Evolutionary conservation across 1,140 invertebrate species (phyloP).

Genomic region (Drosophila tani): DNA sequence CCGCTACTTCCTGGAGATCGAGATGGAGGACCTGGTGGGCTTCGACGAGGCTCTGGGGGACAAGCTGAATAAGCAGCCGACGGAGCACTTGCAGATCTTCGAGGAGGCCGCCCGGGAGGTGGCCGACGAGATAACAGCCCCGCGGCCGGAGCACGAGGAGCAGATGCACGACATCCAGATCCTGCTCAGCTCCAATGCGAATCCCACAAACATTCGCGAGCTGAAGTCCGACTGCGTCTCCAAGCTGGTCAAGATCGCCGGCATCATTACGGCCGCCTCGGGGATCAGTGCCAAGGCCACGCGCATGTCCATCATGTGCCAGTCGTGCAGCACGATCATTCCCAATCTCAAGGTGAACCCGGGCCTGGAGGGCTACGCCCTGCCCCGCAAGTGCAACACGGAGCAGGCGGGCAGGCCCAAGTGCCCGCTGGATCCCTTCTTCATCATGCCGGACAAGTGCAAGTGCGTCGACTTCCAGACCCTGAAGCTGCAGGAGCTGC

Average conservation of each 20-base stretch:
- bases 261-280: conserved; percentile 97
- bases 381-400: conserved; percentile 97
- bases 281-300: conserved; percentile 98
- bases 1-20: conserved; percentile 96
- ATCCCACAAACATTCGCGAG: conserved; percentile 92
- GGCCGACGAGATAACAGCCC: conserved; percentile 97
- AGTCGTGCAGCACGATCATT: conserved; percentile 95
- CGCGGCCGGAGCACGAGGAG: conserved; percentile 95
- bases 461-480: conserved; percentile 95
- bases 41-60: conserved; percentile 98
- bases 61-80: conserved; percentile 96
- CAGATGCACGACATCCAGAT: conserved; percentile 98
- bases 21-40: conserved; percentile 96
- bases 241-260: conserved; percentile 96
- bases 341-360: conserved; percentile 96
- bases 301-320: conserved; percentile 97
- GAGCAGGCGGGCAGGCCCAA: conserved; percentile 95
- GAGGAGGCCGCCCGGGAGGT: conserved; percentile 99
- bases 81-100: conserved; percentile 97
- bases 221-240: conserved; percentile 98
- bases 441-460: conserved; percentile 99
- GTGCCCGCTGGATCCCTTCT: conserved; percentile 99
- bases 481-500: conserved; percentile 97
- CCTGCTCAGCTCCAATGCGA: conserved; percentile 93
- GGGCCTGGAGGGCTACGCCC: conserved; percentile 97